A percentile compares a stretch with the other conserved stretches of the same genome.
phyloP scores from a whole-genome alignment of 1,140 invertebrate genomes.

The Leptoteleia sp. region DNA sequence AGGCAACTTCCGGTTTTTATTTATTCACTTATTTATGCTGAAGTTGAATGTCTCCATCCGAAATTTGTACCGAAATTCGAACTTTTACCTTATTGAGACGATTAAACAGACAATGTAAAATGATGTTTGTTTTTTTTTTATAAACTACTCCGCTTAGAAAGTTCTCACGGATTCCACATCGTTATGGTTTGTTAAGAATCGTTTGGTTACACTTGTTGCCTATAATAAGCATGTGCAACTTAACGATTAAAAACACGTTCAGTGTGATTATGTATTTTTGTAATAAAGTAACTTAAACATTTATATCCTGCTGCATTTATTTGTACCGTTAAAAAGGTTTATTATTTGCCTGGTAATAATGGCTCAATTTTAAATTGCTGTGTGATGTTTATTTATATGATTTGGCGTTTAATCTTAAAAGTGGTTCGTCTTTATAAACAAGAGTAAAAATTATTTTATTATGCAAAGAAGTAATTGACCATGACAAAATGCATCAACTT shows the following conservation, averaged over 20 bases:
- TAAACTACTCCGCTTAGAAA: constrained; percentile 25
- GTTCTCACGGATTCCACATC: constrained; percentile 26
- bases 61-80: constrained; percentile 23
- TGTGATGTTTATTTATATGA: no score
- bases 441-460: constrained; percentile 41
- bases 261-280: constrained; percentile 32
- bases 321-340: not conserved
- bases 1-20: constrained; percentile 7
- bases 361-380: no score
- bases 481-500: constrained; percentile 35
- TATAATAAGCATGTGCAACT: constrained; percentile 19
- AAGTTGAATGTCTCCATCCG: not conserved
- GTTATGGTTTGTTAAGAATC: constrained; percentile 36
- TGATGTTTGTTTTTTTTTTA: constrained; percentile 3
- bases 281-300: constrained; percentile 37
- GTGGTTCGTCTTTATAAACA: not conserved
- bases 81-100: constrained; percentile 8
- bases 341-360: no score
- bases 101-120: constrained; percentile 24
- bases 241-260: constrained; percentile 10
- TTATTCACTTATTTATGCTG: constrained; percentile 32
- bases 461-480: constrained; percentile 49
- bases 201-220: constrained; percentile 19
- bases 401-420: no score
- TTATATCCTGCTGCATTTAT: constrained; percentile 21